Percentiles rank a stretch among this genome's conserved stretches.
Evolutionary conservation across 2,113 vertebrate genomes (phyloP).

Genomic region (Rafetus swinhoei): DNA sequence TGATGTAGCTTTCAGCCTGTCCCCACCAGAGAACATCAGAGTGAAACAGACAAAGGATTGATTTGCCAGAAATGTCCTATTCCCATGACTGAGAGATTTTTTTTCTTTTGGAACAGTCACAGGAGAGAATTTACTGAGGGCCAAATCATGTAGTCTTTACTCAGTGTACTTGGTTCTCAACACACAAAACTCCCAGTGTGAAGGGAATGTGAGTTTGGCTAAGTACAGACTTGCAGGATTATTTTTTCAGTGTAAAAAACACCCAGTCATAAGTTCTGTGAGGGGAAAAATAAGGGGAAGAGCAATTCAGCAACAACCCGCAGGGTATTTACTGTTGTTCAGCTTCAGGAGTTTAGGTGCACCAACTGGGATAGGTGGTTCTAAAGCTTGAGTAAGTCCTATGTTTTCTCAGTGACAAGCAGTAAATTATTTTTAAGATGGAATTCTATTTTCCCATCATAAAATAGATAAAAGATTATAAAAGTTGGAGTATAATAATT

Average conservation of each 20-base stretch:
- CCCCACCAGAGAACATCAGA: conserved; percentile 74
- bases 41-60: conserved; percentile 48
- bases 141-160: conserved; percentile 55
- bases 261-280: fast-evolving
- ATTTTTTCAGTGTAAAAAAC: background rate
- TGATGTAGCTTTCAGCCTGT: conserved; percentile 75
- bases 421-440: background rate
- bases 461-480: conserved; percentile 20
- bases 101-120: conserved; percentile 49
- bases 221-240: background rate
- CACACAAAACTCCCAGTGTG: conserved; percentile 24
- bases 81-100: conserved; percentile 72
- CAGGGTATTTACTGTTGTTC: background rate
- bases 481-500: background rate
- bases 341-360: background rate
- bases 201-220: background rate
- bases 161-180: conserved; percentile 56
- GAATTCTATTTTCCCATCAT: conserved; percentile 17
- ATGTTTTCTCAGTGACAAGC: background rate
- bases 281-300: background rate
- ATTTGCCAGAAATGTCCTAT: conserved; percentile 71
- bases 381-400: background rate
- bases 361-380: fast-evolving
- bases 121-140: conserved; percentile 67
- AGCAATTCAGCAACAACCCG: background rate